Evolutionary conservation across 2,888 invertebrate species (phyloP), one percentile per base, ranked within the genome.

Genomic region (Epistrophella euchroma): DNA sequence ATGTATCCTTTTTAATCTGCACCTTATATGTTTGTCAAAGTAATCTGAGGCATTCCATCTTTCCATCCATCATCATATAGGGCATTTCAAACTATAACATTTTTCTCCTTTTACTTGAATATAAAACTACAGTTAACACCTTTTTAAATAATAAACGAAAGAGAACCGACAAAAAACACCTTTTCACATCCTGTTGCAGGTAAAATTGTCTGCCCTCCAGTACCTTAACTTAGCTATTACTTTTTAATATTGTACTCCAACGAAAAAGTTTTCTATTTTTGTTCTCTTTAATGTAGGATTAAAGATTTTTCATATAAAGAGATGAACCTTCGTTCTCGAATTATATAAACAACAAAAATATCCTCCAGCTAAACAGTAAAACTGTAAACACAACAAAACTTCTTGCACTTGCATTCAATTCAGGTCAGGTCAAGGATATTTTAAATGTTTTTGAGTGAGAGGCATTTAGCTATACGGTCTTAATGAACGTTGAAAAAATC

Each of bases 61-160:
- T 25, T 52, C 3, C 52, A 25, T 25, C 15, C 52, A 25, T 25
- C 52, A 28, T 25, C 52, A 25, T 25, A 52, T 52, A 15, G 7
- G 47, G 19, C 22, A 19, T 3, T 15, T 55, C 3, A 55, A 55
- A n/a, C 4, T 25, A 52, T 28, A 32, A 4, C 32, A 32, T 32
- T 17, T 28, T 64, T 45, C 56, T 35, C 6, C 32, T 56, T 58
- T 82, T 70, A 15, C 47, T 45, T 35, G 40, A 70, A 74, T 68
- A 74, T 52, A 58, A 77, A 70, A 43, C 52, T 37, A 7, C 50
- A 74, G 84, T 84, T 84, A 84, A 84, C 79, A 78, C 72, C 45
- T 75, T 71, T 75, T 75, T 79, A 79, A 84, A 84, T 84, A 84
- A 79, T 72, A 43, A 84, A 79, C 66, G 71, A 84, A 84, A 25